Evolutionary conservation across 2,888 invertebrate genomes (phyloP).

Genomic region (Megaustenia siamemsis): DNA sequence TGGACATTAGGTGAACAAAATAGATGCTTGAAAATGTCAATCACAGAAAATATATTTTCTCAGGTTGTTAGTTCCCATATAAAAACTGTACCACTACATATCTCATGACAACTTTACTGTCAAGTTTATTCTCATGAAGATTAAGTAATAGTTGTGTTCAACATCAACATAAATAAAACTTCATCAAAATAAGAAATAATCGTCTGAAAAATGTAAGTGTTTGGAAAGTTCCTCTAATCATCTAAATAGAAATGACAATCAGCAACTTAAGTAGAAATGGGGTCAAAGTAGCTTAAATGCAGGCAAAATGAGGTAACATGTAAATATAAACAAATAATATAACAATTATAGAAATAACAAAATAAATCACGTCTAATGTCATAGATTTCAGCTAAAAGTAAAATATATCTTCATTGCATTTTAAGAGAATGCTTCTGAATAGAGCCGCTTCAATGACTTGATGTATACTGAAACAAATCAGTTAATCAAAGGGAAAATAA

Average conservation of each 20-base stretch:
- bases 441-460: background rate
- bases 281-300: background rate
- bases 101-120: background rate
- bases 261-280: background rate
- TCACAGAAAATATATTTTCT: background rate
- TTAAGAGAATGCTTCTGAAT: background rate
- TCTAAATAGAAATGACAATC: background rate
- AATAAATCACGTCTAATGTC: background rate
- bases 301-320: background rate
- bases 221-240: background rate
- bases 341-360: constrained; percentile 4
- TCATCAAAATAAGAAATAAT: background rate
- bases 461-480: background rate
- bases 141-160: background rate
- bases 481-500: no score
- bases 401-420: background rate
- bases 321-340: background rate
- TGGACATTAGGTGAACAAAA: no score
- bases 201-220: background rate
- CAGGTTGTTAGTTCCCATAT: no score
- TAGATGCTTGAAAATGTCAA: background rate
- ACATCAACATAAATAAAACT: background rate
- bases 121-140: background rate
- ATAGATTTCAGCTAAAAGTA: background rate
- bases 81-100: no score